A percentile compares a stretch with the other conserved stretches of the same genome.
These are phyloP conservation scores for Catharus ustulatus DNA, from an alignment of 2,797 vertebrate genomes.

Conservation along the genomic window DNA sequence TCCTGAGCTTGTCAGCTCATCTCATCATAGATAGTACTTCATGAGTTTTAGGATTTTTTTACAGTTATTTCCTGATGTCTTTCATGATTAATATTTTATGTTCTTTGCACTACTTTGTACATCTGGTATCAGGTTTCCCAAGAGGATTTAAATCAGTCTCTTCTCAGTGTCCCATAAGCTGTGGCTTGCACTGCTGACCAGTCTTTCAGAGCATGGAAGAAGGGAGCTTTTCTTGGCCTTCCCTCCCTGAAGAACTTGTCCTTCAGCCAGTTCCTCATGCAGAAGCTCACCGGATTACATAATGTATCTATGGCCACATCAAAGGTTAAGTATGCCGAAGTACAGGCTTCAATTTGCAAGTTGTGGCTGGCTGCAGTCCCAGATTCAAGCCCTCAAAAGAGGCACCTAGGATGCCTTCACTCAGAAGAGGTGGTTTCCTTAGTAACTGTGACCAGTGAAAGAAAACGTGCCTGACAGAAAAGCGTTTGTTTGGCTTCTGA, in stretches of 20 bases:
- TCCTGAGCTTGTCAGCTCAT: neutral
- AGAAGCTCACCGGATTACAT: accelerated
- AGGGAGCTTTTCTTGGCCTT: neutral
- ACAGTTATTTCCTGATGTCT: neutral
- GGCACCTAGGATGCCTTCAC: neutral
- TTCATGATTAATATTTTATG: neutral
- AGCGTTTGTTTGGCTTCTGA: neutral
- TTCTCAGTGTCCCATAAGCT: neutral
- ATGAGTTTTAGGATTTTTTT: neutral
- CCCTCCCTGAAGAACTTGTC: neutral
- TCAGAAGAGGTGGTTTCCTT: conserved; percentile 66
- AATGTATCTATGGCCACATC: neutral
- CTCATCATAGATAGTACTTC: neutral
- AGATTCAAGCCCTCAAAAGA: conserved; percentile 17
- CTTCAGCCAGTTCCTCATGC: neutral
- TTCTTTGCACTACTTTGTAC: neutral
- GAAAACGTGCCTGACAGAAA: conserved; percentile 59
- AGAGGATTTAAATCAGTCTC: neutral
- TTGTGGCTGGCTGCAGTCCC: conserved; percentile 47
- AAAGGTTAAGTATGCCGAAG: conserved; percentile 51
- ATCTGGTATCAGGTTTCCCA: neutral
- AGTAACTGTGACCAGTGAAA: conserved; percentile 62
- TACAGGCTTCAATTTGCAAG: conserved; percentile 5
- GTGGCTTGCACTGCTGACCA: neutral
- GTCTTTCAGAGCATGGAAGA: neutral